phyloP scores from a whole-genome alignment of 2,888 invertebrate genomes.

The Mimumesa dahlbomi region DNA sequence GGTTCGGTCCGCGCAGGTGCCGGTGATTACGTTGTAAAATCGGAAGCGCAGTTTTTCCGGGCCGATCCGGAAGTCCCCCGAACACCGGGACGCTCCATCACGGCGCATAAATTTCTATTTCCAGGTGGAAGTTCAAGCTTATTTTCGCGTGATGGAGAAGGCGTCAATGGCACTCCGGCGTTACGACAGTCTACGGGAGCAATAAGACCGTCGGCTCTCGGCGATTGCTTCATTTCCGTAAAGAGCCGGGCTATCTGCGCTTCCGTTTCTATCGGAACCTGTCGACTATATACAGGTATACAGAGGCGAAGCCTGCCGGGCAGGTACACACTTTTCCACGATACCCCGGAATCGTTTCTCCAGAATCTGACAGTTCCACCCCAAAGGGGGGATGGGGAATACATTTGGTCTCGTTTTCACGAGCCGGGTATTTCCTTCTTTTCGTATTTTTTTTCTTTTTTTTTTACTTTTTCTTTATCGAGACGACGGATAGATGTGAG shows the following conservation, averaged over 20 bases:
- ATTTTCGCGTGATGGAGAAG: slow-evolving; percentile 58
- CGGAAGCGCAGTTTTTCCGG: slow-evolving; percentile 54
- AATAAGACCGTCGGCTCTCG: slow-evolving; percentile 58
- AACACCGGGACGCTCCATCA: slow-evolving; percentile 29
- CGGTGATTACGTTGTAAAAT: not conserved
- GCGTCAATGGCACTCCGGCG: slow-evolving; percentile 58
- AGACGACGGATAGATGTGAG: too few species aligned
- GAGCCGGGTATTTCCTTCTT: not conserved
- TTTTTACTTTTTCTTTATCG: too few species aligned
- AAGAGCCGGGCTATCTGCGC: slow-evolving; percentile 60
- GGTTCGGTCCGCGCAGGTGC: too few species aligned
- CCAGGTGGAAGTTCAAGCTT: slow-evolving; percentile 51
- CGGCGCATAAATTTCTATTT: slow-evolving; percentile 60
- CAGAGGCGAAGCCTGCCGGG: slow-evolving; percentile 36
- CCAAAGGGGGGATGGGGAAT: too few species aligned
- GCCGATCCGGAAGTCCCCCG: slow-evolving; percentile 36
- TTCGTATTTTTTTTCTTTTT: too few species aligned
- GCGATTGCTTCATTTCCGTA: slow-evolving; percentile 69
- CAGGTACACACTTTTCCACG: slow-evolving; percentile 28
- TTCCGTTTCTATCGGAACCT: slow-evolving; percentile 55
- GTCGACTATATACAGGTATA: slow-evolving; percentile 16
- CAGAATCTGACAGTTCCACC: slow-evolving; percentile 45
- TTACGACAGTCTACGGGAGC: slow-evolving; percentile 55
- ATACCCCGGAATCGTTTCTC: slow-evolving; percentile 38
- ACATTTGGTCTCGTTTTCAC: slow-evolving; percentile 20